phyloP scores from a whole-genome alignment of 1,140 invertebrate species.

The Nebria ingens region DNA sequence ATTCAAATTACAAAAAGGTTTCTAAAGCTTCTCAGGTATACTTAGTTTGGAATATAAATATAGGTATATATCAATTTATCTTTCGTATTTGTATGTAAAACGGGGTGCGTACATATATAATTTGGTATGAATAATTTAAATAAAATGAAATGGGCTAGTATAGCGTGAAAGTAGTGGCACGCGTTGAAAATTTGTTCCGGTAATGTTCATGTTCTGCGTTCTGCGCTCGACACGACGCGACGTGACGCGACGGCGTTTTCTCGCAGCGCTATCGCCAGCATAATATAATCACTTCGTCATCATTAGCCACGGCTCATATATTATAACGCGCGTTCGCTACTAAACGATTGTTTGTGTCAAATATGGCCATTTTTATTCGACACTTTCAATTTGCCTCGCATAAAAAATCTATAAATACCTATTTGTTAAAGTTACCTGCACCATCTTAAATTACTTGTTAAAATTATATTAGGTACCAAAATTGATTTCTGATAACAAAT shows the following conservation, averaged over 20 bases:
- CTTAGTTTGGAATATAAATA: no score
- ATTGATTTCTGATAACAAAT: no score
- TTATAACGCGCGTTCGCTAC: background rate
- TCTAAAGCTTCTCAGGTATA: no score
- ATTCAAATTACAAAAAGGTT: no score
- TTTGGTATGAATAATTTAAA: no score
- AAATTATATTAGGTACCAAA: no score
- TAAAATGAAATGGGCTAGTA: background rate
- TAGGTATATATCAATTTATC: no score
- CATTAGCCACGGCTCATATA: slow-evolving; percentile 7
- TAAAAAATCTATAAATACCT: slow-evolving; percentile 1
- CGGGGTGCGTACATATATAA: no score
- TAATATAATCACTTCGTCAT: slow-evolving; percentile 7
- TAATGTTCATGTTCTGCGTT: slow-evolving; percentile 1
- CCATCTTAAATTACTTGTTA: no score
- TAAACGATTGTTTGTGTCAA: background rate
- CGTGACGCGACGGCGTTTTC: background rate
- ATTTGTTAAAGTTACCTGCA: no score
- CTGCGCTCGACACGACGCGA: background rate
- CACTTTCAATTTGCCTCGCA: background rate
- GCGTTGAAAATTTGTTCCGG: background rate
- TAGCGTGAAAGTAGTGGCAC: slow-evolving; percentile 1
- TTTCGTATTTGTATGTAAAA: no score
- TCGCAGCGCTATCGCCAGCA: background rate
- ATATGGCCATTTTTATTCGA: slow-evolving; percentile 4